These are phyloP conservation scores for Oscheius sp. DNA, from an alignment of 2,888 invertebrate genomes.

Conservation along the genomic window DNA sequence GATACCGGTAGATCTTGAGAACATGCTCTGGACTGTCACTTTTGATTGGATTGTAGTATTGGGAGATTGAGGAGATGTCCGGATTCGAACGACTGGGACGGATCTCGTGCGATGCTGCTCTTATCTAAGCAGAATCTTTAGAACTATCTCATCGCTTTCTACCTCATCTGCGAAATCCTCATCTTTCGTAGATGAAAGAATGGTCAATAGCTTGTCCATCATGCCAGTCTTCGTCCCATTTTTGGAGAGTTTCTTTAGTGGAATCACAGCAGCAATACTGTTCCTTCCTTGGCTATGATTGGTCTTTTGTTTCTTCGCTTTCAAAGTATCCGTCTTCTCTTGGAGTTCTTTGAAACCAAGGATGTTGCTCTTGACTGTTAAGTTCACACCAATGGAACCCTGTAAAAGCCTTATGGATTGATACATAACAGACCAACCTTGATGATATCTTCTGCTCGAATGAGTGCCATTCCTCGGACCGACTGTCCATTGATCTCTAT, in stretches of 20 bases:
- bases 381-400: slow-evolving; percentile 79
- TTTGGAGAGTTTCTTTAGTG: slow-evolving; percentile 40
- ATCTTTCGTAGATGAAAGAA: slow-evolving; percentile 60
- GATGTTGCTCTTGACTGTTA: slow-evolving; percentile 95
- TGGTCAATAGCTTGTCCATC: slow-evolving; percentile 70
- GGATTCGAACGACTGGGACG: slow-evolving; percentile 74
- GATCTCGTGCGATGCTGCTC: slow-evolving; percentile 51
- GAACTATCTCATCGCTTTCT: neutral
- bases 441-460: slow-evolving; percentile 76
- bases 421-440: slow-evolving; percentile 20
- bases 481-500: slow-evolving; percentile 94
- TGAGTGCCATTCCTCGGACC: slow-evolving; percentile 91
- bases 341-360: slow-evolving; percentile 76
- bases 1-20: slow-evolving; percentile 80
- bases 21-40: slow-evolving; percentile 89
- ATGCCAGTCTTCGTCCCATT: slow-evolving; percentile 54
- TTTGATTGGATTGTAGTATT: slow-evolving; percentile 65
- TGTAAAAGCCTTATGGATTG: slow-evolving; percentile 4
- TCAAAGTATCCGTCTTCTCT: slow-evolving; percentile 35
- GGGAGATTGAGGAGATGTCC: slow-evolving; percentile 72
- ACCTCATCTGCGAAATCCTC: slow-evolving; percentile 65
- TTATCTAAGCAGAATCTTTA: neutral
- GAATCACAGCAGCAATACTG: slow-evolving; percentile 48
- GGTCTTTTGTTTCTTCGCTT: slow-evolving; percentile 12
- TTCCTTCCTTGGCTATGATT: slow-evolving; percentile 27